Base-by-base conservation (phyloP, 1,140 invertebrate species). In the Monochamus saltuarius region DNA sequence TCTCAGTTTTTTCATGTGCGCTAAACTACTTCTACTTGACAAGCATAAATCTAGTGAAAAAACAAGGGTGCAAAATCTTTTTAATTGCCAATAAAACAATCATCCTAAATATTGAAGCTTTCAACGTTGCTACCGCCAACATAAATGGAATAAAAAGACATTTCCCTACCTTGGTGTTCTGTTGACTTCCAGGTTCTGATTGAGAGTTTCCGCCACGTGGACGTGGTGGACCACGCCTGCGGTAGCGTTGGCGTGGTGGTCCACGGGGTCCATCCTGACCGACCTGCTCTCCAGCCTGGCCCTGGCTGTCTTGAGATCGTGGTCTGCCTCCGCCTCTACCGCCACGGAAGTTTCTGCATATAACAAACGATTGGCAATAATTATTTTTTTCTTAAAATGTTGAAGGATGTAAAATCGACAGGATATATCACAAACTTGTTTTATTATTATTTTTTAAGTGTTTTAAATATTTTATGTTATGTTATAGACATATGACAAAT, bases 231-330 rank as follows among this genome's bases (percentile, higher is more conserved):
- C 71, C 70, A 59, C 75, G 72, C 55, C 72, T 71, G 56, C 73
- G 71, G 62, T 71, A 74, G 42, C 73, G 71, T 42, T 64, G 65
- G 55, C 73, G 68, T 59, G 61, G 72, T 54, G 66, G 71, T 62
- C 73, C 73, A 64, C 74, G 68, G 14, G 67, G 68, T 65, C 62
- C 67, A 56, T 69, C 70, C 62, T 71, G 54, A 57, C 67, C 66
- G 62, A 62, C 64, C 59, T 65, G 58, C 53, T 67, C 56, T 60
- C 61, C 61, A 58, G 62, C 60, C 58, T 75, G 73, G 72, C 68
- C 75, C 80, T 83, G 78, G 71, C 80, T 80, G 68, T 85, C 83
- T 69, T 85, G 83, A 64, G 82, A 83, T 55, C 81, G 80, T 52
- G 78, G 80, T 65, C 80, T 77, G n/a, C 79, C 78, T 61, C 68